Conservation (phyloP, 2,888 invertebrate species). For the Epinotia nisella region DNA sequence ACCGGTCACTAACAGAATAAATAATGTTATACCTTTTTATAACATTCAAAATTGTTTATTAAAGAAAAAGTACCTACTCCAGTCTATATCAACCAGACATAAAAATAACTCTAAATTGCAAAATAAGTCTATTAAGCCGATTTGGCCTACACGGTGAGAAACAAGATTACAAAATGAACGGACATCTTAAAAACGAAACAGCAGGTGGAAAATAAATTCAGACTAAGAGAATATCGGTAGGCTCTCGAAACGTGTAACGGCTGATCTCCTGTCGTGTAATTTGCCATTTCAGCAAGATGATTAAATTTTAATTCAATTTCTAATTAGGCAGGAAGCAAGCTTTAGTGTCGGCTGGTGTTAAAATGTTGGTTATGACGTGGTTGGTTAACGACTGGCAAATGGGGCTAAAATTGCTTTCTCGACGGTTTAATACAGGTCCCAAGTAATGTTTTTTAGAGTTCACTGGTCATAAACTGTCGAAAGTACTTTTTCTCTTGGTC, state of each 20-base stretch:
- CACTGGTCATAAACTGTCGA: not conserved
- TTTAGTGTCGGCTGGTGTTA: not conserved
- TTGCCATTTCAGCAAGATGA: slow-evolving; percentile 14
- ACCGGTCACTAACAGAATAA: too few relatives aligned
- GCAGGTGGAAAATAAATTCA: slow-evolving; percentile 3
- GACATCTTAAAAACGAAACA: not conserved
- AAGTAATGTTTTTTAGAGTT: not conserved
- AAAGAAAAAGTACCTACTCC: too few relatives aligned
- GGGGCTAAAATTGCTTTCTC: slow-evolving; percentile 23
- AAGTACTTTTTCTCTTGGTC: not conserved
- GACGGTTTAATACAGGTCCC: not conserved
- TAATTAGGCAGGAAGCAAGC: slow-evolving; percentile 28
- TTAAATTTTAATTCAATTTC: slow-evolving; percentile 20
- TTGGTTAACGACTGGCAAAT: slow-evolving; percentile 14
- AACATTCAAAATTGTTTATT: too few relatives aligned
- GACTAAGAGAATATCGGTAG: not conserved
- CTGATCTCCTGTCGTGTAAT: slow-evolving; percentile 1
- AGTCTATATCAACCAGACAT: too few relatives aligned
- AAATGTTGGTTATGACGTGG: slow-evolving; percentile 15
- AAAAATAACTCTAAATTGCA: too few relatives aligned
- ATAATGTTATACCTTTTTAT: too few relatives aligned
- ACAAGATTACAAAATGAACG: not conserved
- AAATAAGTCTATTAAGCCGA: too few relatives aligned
- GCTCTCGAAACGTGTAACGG: not conserved
- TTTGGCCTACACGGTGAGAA: not conserved